Conservation (phyloP, 1,140 invertebrate species). For the Oscheius sp. region DNA sequence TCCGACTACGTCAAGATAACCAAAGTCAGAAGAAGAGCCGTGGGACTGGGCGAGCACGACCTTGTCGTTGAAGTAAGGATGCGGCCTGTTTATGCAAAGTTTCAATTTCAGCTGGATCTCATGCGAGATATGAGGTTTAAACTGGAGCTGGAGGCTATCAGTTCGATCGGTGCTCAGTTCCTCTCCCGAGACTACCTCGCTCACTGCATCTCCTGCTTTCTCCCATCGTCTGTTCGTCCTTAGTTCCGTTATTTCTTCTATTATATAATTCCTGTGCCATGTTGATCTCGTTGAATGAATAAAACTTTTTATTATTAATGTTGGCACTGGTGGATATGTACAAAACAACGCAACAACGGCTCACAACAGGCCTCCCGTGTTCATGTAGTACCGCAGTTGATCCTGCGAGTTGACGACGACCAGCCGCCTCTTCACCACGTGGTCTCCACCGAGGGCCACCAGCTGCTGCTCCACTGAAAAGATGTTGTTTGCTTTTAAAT, state of each 20-base stretch:
- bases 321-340: not conserved
- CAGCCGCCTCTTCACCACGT: constrained; percentile 53
- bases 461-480: constrained; percentile 51
- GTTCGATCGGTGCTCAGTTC: not conserved
- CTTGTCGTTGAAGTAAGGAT: not conserved
- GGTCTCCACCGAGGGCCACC: constrained; percentile 54
- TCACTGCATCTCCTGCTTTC: no score
- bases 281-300: no score
- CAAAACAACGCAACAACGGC: not conserved
- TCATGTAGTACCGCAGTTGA: constrained; percentile 57
- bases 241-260: no score
- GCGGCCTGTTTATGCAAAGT: not conserved
- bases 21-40: not conserved
- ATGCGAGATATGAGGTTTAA: not conserved
- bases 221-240: no score
- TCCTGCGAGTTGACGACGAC: constrained; percentile 60
- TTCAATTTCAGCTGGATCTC: not conserved
- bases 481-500: constrained; percentile 28
- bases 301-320: no score
- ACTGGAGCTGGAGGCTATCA: constrained; percentile 7
- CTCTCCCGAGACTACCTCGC: no score
- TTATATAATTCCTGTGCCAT: no score
- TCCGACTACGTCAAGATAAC: constrained; percentile 6
- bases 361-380: constrained; percentile 42
- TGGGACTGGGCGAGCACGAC: not conserved